These are phyloP conservation scores for Melanchra persicariae DNA, from an alignment of 2,888 invertebrate genomes.

Conservation along the genomic window DNA sequence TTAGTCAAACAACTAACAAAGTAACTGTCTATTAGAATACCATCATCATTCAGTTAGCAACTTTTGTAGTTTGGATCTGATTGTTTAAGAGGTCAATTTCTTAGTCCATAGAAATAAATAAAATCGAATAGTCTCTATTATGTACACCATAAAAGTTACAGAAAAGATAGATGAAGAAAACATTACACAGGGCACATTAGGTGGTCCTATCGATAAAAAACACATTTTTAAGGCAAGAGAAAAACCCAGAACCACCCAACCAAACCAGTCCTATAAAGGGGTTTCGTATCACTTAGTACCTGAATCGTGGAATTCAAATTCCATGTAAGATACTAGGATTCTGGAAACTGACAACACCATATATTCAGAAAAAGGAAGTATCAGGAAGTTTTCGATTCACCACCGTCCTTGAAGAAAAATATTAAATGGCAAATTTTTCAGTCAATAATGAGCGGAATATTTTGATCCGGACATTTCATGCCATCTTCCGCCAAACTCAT, in stretches of 20 bases:
- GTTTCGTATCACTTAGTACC: neutral
- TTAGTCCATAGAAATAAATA: neutral
- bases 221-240: too few species aligned
- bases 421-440: constrained; percentile 20
- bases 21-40: constrained; percentile 18
- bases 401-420: neutral
- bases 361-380: neutral
- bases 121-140: too few species aligned
- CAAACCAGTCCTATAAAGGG: neutral
- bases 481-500: constrained; percentile 35
- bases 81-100: constrained; percentile 2
- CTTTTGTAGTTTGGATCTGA: neutral
- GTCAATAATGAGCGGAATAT: constrained; percentile 25
- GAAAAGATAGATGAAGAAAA: too few species aligned
- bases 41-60: neutral
- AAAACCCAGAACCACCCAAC: neutral
- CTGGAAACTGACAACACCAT: too few species aligned
- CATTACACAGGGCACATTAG: too few species aligned
- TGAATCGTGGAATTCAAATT: neutral
- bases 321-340: too few species aligned
- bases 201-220: too few species aligned
- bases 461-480: constrained; percentile 6
- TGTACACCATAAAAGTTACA: too few species aligned
- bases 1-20: constrained; percentile 10
- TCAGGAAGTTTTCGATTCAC: neutral